phyloP scores from a whole-genome alignment of 2,113 vertebrate genomes.

The Madoqua kirkii region DNA sequence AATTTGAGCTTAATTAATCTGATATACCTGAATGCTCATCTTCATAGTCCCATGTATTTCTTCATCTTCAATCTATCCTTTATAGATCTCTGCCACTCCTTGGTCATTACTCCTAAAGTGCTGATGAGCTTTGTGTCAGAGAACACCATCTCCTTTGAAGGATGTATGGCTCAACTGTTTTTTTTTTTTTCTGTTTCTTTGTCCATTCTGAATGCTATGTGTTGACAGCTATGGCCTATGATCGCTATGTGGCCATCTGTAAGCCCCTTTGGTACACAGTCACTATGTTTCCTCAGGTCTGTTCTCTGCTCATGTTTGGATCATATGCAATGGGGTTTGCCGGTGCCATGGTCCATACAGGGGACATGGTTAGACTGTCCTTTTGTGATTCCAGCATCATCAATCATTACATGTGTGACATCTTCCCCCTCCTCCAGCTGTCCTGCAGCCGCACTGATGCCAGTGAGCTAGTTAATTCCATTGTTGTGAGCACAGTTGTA shows the following conservation, averaged over 20 bases:
- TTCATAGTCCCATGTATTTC: conserved; percentile 55
- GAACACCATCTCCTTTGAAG: conserved; percentile 33
- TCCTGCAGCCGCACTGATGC: conserved; percentile 42
- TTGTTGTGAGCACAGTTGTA: background rate
- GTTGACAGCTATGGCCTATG: conserved; percentile 59
- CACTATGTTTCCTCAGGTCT: background rate
- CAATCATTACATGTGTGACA: conserved; percentile 72
- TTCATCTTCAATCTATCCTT: conserved; percentile 52
- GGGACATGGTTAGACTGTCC: background rate
- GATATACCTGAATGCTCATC: conserved; percentile 27
- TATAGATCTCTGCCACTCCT: conserved; percentile 50
- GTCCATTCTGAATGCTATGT: too few species aligned
- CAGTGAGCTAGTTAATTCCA: conserved; percentile 14
- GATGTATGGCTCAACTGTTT: conserved; percentile 38
- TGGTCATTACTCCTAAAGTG: conserved; percentile 37
- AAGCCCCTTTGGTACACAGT: background rate
- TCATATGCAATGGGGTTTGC: conserved; percentile 9
- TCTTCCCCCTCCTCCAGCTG: conserved; percentile 67
- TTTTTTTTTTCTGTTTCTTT: background rate
- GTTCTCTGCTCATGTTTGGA: conserved; percentile 12
- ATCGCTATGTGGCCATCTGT: conserved; percentile 49
- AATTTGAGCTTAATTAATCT: conserved; percentile 38
- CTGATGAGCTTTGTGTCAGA: conserved; percentile 35
- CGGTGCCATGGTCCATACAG: background rate
- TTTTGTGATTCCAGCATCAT: conserved; percentile 48